A percentile compares a stretch with the other conserved stretches of the same genome.
These are phyloP conservation scores for Sorex maritimensis DNA, from an alignment of 2,797 vertebrate species.

Conservation along the genomic window DNA sequence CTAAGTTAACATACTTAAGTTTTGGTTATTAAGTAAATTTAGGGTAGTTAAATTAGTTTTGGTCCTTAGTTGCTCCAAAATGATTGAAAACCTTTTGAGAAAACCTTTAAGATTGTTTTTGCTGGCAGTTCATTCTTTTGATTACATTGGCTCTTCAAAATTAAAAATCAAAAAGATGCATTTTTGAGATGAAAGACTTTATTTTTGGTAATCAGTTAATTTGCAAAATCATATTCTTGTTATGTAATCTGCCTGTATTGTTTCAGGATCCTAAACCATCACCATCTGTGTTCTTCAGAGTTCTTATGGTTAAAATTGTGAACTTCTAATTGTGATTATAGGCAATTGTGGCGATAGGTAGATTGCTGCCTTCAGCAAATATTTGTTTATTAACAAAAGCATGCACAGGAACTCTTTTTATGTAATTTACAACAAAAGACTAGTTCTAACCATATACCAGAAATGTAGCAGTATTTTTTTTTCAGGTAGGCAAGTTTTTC, in stretches of 20 bases:
- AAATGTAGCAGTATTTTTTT: background rate
- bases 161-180: background rate
- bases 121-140: constrained; percentile 24
- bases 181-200: constrained; percentile 51
- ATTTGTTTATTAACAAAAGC: background rate
- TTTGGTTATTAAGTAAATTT: no score
- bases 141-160: constrained; percentile 28
- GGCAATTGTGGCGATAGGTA: background rate
- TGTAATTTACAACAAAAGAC: background rate
- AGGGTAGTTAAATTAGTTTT: no score
- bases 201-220: constrained; percentile 3
- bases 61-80: no score
- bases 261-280: constrained; percentile 24
- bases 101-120: background rate
- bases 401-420: background rate
- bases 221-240: background rate
- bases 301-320: background rate
- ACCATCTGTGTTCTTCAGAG: background rate
- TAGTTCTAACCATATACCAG: background rate
- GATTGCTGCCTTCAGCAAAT: background rate
- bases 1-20: no score
- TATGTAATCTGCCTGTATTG: constrained; percentile 1
- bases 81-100: no score
- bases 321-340: background rate
- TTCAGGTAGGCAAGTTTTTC: constrained; percentile 24